phyloP scores from a whole-genome alignment of 1,140 invertebrate genomes.

The Mizuhopecten yessoensis region DNA sequence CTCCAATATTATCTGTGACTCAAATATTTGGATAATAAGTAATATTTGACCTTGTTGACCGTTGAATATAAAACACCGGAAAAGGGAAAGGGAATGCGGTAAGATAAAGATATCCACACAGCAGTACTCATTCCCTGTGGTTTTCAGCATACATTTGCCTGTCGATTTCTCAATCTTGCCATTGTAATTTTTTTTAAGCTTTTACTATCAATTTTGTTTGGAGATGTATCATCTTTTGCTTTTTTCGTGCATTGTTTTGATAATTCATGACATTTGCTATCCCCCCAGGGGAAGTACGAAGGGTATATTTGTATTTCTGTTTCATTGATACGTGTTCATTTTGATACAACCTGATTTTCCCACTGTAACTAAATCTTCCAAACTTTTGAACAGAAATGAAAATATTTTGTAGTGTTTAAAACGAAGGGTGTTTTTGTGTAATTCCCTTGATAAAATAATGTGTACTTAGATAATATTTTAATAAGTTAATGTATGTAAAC shows the following conservation, averaged over 20 bases:
- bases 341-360: conserved; percentile 11
- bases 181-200: conserved; percentile 3
- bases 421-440: conserved; percentile 37
- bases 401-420: conserved; percentile 13
- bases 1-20: no score
- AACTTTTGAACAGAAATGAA: conserved; percentile 11
- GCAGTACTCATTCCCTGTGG: neutral
- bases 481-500: conserved; percentile 35
- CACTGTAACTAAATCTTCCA: neutral
- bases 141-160: neutral
- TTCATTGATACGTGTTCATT: neutral
- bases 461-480: conserved; percentile 36
- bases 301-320: neutral
- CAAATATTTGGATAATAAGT: no score
- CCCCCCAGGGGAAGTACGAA: conserved; percentile 19
- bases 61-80: no score
- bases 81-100: no score
- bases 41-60: no score
- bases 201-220: conserved; percentile 20
- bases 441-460: conserved; percentile 3
- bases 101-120: neutral
- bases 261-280: neutral
- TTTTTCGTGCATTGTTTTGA: conserved; percentile 35
- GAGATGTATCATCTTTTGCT: conserved; percentile 13
- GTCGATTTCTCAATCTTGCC: neutral